Base-by-base conservation (phyloP, 2,888 invertebrate species). In the Agrenia bidenticulata region DNA sequence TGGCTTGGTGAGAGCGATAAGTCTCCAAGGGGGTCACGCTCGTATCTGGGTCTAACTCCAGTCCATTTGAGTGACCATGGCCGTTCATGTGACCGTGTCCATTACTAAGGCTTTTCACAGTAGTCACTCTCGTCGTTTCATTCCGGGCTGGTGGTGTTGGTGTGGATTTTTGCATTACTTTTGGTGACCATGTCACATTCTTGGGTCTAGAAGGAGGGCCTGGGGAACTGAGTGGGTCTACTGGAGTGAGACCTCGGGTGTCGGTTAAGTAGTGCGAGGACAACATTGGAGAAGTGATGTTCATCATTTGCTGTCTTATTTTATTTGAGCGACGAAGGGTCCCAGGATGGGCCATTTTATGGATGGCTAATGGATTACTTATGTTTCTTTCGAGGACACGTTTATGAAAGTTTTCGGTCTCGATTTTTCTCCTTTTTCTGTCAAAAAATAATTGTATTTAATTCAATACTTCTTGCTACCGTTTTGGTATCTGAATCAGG, bases 121-220 rank as follows among this genome's bases (percentile, higher is more conserved):
- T 49, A 2, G 62, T 67, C 17, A 73, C 61, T n/a, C 74, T 58
- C 9, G 71, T 70, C 11, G 57, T 67, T 13, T 67, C 69, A 55
- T 66, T 70, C 32, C 73, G 58, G 17, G 51, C 64, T 13, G 73
- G 71, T 0, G 66, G 67, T 15, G 70, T 69, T 0, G 73, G 74
- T 1, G 72, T 73, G 11, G 64, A 57, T 45, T 73, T 75, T 55
- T 73, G 73, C 41, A 75, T 37, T 9, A 73, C 67, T 66, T 75
- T 75, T 2, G 75, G 75, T 17, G 73, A 73, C 75, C 75, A 75
- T 5, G 75, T 75, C 15, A 75, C 75, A 61, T 73, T 75, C 39
- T 75, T 75, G 9, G 66, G 66, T 17, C 63, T 54, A 13, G 42
- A 58, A 45, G 2, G 63, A 54, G 21, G 62, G 55, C 0, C 42